A percentile compares a stretch with the other conserved stretches of the same genome.
Conservation (phyloP, 2,888 invertebrate species). For the Hemistola chrysoprasaria region DNA sequence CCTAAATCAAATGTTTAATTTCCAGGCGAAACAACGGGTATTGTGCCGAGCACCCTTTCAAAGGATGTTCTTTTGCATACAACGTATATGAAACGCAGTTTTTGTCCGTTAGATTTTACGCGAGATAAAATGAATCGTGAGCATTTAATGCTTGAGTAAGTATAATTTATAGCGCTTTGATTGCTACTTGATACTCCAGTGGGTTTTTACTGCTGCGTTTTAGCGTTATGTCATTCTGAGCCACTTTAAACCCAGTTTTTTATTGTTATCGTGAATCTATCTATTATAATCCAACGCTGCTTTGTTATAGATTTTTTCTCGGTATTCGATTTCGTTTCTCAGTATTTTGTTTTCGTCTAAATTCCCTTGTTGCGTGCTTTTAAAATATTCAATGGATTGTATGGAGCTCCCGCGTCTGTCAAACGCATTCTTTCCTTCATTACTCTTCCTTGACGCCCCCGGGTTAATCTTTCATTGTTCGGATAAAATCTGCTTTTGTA, state of each 20-base stretch:
- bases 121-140: conserved; percentile 29
- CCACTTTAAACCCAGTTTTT: conserved; percentile 13
- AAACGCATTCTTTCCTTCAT: conserved; percentile 69
- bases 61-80: conserved; percentile 36
- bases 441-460: conserved; percentile 61
- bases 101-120: conserved; percentile 27
- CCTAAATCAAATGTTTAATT: conserved; percentile 74
- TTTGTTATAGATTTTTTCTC: conserved; percentile 7
- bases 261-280: conserved; percentile 14
- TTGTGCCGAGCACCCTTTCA: conserved; percentile 52
- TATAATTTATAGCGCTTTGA: conserved; percentile 28
- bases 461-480: conserved; percentile 71
- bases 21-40: conserved; percentile 60
- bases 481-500: conserved; percentile 53
- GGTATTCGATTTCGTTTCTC: neutral
- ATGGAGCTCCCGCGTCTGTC: conserved; percentile 52
- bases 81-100: conserved; percentile 20
- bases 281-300: conserved; percentile 10
- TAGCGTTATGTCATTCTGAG: conserved; percentile 15
- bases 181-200: conserved; percentile 25
- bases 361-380: conserved; percentile 34
- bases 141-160: conserved; percentile 27
- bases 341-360: conserved; percentile 7
- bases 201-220: conserved; percentile 20
- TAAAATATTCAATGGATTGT: conserved; percentile 66